Percentiles rank a stretch among this genome's conserved stretches.
Evolutionary conservation across 2,113 vertebrate species (phyloP).

Genomic region (Romanogobio albipinnatus): DNA sequence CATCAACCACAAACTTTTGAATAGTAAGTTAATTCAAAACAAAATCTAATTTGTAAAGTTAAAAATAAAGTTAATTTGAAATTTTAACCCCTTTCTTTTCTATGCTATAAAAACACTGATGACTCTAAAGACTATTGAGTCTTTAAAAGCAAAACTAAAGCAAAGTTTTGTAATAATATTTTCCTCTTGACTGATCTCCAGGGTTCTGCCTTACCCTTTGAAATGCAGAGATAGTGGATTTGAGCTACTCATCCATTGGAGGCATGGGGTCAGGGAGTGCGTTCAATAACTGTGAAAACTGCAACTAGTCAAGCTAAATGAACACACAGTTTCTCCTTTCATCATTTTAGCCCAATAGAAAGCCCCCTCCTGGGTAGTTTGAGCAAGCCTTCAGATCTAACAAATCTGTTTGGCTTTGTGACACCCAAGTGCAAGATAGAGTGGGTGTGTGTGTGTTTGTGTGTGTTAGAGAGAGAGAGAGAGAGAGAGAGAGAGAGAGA

Average conservation of each 20-base stretch:
- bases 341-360: constrained; percentile 12
- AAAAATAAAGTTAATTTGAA: too few relatives aligned
- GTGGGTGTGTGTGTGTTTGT: not conserved
- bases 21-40: too few relatives aligned
- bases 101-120: too few relatives aligned
- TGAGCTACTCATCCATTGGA: not conserved
- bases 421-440: not conserved
- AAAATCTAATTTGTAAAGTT: too few relatives aligned
- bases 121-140: not conserved
- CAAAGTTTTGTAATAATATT: not conserved
- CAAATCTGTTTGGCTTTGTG: constrained; percentile 7
- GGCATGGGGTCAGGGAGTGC: not conserved
- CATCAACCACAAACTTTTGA: too few relatives aligned
- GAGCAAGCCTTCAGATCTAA: constrained; percentile 4
- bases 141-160: not conserved
- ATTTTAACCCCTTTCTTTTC: too few relatives aligned
- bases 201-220: not conserved
- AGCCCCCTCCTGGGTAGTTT: not conserved
- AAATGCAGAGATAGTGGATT: constrained; percentile 11
- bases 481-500: not conserved
- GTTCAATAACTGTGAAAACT: not conserved
- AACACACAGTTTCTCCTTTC: not conserved
- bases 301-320: constrained; percentile 7
- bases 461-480: not conserved
- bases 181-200: not conserved